phyloP scores from a whole-genome alignment of 2,888 invertebrate species.

The Stenotaenia linearis region DNA sequence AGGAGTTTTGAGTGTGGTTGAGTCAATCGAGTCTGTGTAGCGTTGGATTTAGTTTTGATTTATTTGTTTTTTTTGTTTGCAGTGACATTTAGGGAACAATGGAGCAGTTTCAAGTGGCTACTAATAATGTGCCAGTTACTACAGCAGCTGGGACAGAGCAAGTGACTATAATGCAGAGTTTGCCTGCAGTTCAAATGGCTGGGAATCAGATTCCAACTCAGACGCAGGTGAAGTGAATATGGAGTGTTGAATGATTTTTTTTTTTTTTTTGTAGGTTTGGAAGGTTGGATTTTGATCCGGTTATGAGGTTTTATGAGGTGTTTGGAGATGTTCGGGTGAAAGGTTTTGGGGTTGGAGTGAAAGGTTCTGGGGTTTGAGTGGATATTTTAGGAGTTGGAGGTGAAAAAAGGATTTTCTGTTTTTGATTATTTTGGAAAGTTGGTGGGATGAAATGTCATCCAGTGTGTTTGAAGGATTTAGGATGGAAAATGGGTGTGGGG shows the following conservation, averaged over 20 bases:
- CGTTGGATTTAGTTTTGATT: neutral
- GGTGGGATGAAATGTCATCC: too few species aligned
- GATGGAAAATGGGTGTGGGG: too few species aligned
- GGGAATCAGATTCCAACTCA: slow-evolving; percentile 37
- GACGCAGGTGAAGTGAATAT: slow-evolving; percentile 7
- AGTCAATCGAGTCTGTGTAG: too few species aligned
- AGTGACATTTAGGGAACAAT: slow-evolving; percentile 26
- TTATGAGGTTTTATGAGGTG: neutral
- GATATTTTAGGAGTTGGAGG: too few species aligned
- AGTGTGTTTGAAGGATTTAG: too few species aligned
- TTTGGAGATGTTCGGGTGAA: too few species aligned
- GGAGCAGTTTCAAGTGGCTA: slow-evolving; percentile 39
- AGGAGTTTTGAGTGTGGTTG: neutral
- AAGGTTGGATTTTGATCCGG: neutral
- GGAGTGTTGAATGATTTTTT: neutral
- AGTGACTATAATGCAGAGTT: slow-evolving; percentile 38
- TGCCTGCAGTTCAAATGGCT: slow-evolving; percentile 38
- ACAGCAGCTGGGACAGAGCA: slow-evolving; percentile 37
- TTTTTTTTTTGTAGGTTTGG: too few species aligned
- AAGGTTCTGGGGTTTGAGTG: too few species aligned
- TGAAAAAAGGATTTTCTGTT: too few species aligned
- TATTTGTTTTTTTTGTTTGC: neutral
- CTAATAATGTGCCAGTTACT: slow-evolving; percentile 17
- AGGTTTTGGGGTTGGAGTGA: too few species aligned
- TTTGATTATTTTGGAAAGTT: too few species aligned